These are phyloP conservation scores for Andrena chrysosceles DNA, from an alignment of 2,888 invertebrate species.

Conservation along the genomic window DNA sequence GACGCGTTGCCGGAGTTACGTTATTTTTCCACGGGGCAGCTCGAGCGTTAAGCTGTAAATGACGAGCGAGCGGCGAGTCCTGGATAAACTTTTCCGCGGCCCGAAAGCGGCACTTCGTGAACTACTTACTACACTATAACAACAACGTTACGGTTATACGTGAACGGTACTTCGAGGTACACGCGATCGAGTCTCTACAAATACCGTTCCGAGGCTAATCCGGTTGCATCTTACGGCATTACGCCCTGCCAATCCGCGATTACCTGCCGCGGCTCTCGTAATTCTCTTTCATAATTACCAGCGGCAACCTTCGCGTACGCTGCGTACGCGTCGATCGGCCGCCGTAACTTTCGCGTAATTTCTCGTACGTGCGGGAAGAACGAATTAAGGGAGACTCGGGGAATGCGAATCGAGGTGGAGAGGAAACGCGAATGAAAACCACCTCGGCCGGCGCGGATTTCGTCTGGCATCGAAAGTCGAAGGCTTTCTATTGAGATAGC, in stretches of 20 bases:
- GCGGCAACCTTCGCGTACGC: slow-evolving; percentile 9
- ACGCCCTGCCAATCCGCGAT: slow-evolving; percentile 39
- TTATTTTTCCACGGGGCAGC: slow-evolving; percentile 26
- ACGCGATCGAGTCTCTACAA: slow-evolving; percentile 54
- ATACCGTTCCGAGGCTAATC: slow-evolving; percentile 64
- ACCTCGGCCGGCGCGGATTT: background rate
- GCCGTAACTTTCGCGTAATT: background rate
- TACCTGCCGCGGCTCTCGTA: slow-evolving; percentile 25
- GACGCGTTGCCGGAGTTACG: background rate
- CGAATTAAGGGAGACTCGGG: background rate
- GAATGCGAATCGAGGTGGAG: too few species aligned
- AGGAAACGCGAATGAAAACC: too few species aligned
- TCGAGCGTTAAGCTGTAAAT: slow-evolving; percentile 41
- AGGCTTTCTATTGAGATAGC: slow-evolving; percentile 32
- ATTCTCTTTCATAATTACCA: slow-evolving; percentile 50
- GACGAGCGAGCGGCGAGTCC: slow-evolving; percentile 28
- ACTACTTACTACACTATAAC: slow-evolving; percentile 56
- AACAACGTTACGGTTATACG: slow-evolving; percentile 63
- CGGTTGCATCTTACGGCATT: slow-evolving; percentile 52
- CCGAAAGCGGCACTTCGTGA: slow-evolving; percentile 56
- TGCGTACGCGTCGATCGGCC: background rate
- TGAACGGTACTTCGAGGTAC: slow-evolving; percentile 60
- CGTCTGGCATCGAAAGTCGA: slow-evolving; percentile 16
- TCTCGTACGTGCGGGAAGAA: background rate
- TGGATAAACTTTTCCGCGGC: slow-evolving; percentile 47